phyloP scores from a whole-genome alignment of 1,140 invertebrate species.

The Frieseomelitta varia region DNA sequence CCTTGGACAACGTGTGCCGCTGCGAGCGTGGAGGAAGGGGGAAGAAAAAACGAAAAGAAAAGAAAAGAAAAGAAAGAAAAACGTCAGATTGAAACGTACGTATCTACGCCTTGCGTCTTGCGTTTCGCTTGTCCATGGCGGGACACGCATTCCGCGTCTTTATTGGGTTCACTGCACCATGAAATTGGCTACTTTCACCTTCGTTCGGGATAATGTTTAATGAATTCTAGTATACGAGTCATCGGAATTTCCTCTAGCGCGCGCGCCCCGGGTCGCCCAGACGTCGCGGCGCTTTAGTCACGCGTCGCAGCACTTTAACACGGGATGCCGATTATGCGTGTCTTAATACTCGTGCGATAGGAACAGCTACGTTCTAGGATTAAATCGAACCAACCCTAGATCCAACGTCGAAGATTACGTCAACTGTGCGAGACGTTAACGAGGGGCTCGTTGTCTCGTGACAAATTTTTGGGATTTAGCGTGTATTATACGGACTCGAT shows the following conservation, averaged over 20 bases:
- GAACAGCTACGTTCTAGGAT: not conserved
- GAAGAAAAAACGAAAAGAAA: too few relatives aligned
- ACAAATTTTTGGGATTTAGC: not conserved
- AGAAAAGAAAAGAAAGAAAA: not conserved
- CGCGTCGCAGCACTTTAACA: constrained; percentile 21
- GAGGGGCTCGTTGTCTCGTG: not conserved
- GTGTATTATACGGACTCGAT: not conserved
- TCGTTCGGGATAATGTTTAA: constrained; percentile 57
- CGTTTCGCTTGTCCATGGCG: constrained; percentile 13
- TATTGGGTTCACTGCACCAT: constrained; percentile 64
- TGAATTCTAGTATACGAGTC: constrained; percentile 55
- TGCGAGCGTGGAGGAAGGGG: not conserved
- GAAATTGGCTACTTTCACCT: constrained; percentile 67
- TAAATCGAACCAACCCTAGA: not conserved
- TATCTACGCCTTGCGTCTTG: not conserved
- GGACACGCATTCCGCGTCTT: constrained; percentile 43
- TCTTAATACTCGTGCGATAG: not conserved
- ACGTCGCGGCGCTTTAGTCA: constrained; percentile 41
- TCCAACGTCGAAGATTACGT: constrained; percentile 6
- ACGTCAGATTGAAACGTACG: not conserved
- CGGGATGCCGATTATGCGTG: constrained; percentile 22
- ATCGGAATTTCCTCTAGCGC: constrained; percentile 50
- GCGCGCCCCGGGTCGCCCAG: not conserved
- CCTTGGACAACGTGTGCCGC: not conserved
- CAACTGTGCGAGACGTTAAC: not conserved